Evolutionary conservation across 1,140 invertebrate genomes (phyloP).

Genomic region (Chironomus tepperi): DNA sequence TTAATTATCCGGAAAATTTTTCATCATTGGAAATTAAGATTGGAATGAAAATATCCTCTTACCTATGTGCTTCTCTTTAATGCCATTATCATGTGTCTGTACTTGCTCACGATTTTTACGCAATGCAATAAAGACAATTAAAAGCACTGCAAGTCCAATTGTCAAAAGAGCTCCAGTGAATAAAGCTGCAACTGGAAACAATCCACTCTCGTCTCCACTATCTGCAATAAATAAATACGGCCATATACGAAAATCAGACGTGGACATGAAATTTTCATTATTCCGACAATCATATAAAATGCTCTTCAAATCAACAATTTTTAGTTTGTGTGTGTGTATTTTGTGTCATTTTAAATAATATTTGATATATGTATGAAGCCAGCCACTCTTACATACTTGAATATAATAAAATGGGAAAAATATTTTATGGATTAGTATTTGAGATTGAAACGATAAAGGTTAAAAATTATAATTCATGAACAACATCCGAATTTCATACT

Average conservation of each 20-base stretch:
- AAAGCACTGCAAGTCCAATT: constrained; percentile 51
- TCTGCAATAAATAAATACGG: constrained; percentile 42
- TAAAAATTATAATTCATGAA: no score
- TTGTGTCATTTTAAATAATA: no score
- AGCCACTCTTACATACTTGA: no score
- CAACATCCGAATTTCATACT: no score
- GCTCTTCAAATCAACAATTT: no score
- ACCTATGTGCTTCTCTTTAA: constrained; percentile 49
- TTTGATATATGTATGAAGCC: no score
- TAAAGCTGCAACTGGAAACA: constrained; percentile 51
- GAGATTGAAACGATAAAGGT: no score
- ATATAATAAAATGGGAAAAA: no score
- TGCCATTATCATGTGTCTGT: constrained; percentile 35
- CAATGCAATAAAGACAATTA: constrained; percentile 49
- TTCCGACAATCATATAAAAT: background rate
- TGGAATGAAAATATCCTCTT: constrained; percentile 28
- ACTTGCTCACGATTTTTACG: constrained; percentile 39
- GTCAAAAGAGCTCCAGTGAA: constrained; percentile 51
- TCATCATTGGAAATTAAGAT: constrained; percentile 16
- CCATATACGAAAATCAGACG: background rate
- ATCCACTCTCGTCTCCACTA: constrained; percentile 47
- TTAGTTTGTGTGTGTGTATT: no score
- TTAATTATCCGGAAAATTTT: constrained; percentile 25
- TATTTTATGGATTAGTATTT: no score
- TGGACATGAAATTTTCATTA: background rate